Base-by-base conservation (phyloP, 2,797 vertebrate species). In the Phoebastria nigripes region DNA sequence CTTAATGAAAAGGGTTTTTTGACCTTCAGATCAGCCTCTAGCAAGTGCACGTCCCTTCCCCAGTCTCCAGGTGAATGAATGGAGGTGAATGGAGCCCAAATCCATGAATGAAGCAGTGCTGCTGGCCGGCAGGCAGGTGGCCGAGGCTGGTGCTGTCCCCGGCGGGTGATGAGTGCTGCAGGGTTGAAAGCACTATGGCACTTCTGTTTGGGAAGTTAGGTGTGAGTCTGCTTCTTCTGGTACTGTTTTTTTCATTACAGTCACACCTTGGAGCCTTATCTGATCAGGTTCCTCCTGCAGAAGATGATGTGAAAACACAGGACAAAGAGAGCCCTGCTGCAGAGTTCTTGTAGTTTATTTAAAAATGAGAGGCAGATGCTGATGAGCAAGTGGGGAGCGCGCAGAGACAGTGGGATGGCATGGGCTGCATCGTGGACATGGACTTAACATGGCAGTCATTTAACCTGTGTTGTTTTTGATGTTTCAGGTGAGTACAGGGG, bases 31-130 rank as follows among this genome's bases (percentile, higher is more conserved):
- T 9, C 15, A 46, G 44, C 18, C 66, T 41, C 47, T n/a, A 15
- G 49, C 0, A 0, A 12, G 21, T 2, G 12, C 9, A 2, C 0
- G 3, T 31, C 61, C 2, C 2, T 83, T 31, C 22, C 13, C 19
- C 16, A 1, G 14, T 17, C n/a, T 11, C 19, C 1, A 0, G 28
- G 5, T 31, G 49, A 10, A 8, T 0, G 5, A 9, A 8, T 0
- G 4, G 56, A 35, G 44, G 63, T 8, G 33, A 12, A 21, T 1
- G 31, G 46, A 22, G 39, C 4, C 9, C 63, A 8, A 10, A 1
- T 8, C 35, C 3, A 0, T 8, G 59, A 25, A 8, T 0, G 19
- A 2, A 13, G 26, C 19, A 1, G 19, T 0, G 2, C 33, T 31
- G 44, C 7, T 3, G 15, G 31, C 3, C 1, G 4, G 31, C 0